Base-by-base conservation (phyloP, 2,888 invertebrate genomes). In the Rhagonycha lutea region DNA sequence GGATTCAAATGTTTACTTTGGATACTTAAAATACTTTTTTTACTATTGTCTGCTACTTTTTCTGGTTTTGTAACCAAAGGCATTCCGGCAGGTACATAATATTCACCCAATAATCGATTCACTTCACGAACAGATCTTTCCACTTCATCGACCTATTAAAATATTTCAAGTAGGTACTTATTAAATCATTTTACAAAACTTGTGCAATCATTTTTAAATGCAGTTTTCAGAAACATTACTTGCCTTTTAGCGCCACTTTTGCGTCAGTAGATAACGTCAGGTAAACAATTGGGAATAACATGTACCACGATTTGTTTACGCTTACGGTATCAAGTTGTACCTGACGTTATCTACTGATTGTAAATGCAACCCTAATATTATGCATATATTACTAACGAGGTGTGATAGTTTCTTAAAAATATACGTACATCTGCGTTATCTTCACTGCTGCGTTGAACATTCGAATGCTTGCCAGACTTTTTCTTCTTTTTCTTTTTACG, bases 1-100 rank as follows among this genome's bases (percentile, higher is more conserved):
- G 94, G 92, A 88, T 95, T 95, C 23, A 96, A 88, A 86, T 94
- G 90, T 84, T 93, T 93, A 79, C 91, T 89, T 79, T 94, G 93
- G 26, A 94, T 90, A 69, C 87, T 89, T 10, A 95, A 87, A 47
- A 93, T 86, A 63, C 90, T 88, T 81, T 91, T 90, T 69, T 79
- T 78, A 47, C 84, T 81, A 47, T 47, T 47, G 47, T 47, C 47
- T 61, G 78, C 70, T 68, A 80, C 79, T 77, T 84, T 85, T 23
- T 87, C 87, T 61, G 84, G 81, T 75, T 83, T 84, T 61, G 76
- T 65, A 60, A 78, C 71, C 18, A 78, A 47, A 24, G 79, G 79
- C 62, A 80, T 80, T 65, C 78, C 77, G 65, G 80, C 81, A 28
- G 85, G 82, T 24, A 83, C 72, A 76, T 84, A 84, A 78, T 88